Evolutionary conservation across 2,888 invertebrate genomes (phyloP).

Genomic region (Thelaira solivaga): DNA sequence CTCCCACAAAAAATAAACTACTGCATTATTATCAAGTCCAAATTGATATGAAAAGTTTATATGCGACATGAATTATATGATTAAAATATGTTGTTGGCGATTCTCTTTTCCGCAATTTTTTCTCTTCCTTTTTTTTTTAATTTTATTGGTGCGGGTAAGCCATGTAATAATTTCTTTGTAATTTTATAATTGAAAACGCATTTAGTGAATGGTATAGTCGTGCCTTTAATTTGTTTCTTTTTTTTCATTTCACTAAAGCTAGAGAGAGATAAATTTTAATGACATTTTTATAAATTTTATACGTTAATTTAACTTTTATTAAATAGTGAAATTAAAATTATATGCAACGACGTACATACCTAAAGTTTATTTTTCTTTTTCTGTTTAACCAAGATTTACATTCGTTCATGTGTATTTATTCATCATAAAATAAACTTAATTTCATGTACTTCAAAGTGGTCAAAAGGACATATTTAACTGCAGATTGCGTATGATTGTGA

Average conservation of each 20-base stretch:
- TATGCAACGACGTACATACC: neutral
- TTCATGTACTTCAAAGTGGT: neutral
- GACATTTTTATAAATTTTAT: conserved; percentile 13
- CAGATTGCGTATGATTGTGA: neutral
- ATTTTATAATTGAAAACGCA: conserved; percentile 50
- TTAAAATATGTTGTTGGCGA: conserved; percentile 47
- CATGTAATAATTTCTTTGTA: conserved; percentile 7
- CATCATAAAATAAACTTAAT: conserved; percentile 38
- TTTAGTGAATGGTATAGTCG: neutral
- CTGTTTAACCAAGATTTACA: neutral
- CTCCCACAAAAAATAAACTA: conserved; percentile 45
- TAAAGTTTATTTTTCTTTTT: too few species aligned
- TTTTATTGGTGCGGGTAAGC: conserved; percentile 7
- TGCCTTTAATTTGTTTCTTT: conserved; percentile 12
- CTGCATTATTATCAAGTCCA: conserved; percentile 62
- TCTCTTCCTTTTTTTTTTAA: neutral
- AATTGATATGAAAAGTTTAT: conserved; percentile 57
- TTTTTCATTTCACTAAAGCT: conserved; percentile 3
- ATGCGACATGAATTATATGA: conserved; percentile 60
- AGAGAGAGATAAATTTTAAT: too few species aligned
- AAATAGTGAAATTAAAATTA: conserved; percentile 19
- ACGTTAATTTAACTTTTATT: conserved; percentile 25
- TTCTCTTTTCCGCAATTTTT: neutral
- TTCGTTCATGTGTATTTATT: neutral
- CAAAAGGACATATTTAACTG: neutral